A percentile compares a stretch with the other conserved stretches of the same genome.
phyloP scores from a whole-genome alignment of 2,888 invertebrate genomes.

The Spicauda simplicius region DNA sequence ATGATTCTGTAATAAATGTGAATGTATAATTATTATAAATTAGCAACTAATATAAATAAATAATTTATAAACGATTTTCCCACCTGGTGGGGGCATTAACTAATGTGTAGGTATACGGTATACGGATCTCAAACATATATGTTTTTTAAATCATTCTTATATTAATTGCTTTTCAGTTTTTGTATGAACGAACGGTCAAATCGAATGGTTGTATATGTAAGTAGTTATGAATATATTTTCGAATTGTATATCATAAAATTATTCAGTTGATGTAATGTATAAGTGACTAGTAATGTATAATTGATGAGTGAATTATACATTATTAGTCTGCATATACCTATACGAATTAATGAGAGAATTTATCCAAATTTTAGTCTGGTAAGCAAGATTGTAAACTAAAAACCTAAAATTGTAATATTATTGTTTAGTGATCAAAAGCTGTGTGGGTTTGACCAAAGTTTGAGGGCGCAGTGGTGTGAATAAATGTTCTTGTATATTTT shows the following conservation, averaged over 20 bases:
- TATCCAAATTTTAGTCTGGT: slow-evolving; percentile 28
- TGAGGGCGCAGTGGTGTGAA: slow-evolving; percentile 53
- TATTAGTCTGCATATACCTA: not conserved
- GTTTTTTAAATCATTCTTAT: slow-evolving; percentile 23
- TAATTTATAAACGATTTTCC: slow-evolving; percentile 36
- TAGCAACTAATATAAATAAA: slow-evolving; percentile 21
- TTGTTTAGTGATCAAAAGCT: slow-evolving; percentile 21
- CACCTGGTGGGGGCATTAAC: slow-evolving; percentile 38
- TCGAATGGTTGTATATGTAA: slow-evolving; percentile 11
- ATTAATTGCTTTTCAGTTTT: slow-evolving; percentile 16
- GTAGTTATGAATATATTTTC: slow-evolving; percentile 4
- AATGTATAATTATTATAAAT: slow-evolving; percentile 23
- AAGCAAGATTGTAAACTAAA: slow-evolving; percentile 28
- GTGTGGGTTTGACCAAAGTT: slow-evolving; percentile 56
- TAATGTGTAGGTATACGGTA: slow-evolving; percentile 30
- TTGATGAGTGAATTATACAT: slow-evolving; percentile 2
- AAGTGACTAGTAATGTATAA: slow-evolving; percentile 4
- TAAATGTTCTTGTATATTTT: slow-evolving; percentile 62
- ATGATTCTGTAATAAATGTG: slow-evolving; percentile 8
- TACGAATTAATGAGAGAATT: slow-evolving; percentile 16
- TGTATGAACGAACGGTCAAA: slow-evolving; percentile 25
- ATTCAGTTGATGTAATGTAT: slow-evolving; percentile 9
- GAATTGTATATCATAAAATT: slow-evolving; percentile 17
- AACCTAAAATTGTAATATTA: slow-evolving; percentile 12
- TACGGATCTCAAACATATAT: slow-evolving; percentile 20